A percentile compares a stretch with the other conserved stretches of the same genome.
Evolutionary conservation across 1,140 invertebrate genomes (phyloP).

Genomic region (Drosophila pruinosa): DNA sequence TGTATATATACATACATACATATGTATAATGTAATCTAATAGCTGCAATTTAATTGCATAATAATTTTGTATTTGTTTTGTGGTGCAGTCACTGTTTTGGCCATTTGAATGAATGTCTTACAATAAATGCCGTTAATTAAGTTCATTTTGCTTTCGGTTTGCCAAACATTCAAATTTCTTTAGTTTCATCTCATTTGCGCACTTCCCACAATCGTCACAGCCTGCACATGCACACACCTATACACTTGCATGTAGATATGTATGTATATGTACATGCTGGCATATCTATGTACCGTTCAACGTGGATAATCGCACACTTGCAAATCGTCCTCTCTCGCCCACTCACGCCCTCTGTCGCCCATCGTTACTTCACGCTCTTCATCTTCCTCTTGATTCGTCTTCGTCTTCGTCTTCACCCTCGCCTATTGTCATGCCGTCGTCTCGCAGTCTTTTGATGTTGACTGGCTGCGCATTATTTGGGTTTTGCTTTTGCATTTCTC

Average conservation of each 20-base stretch:
- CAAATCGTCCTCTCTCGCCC: neutral
- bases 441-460: conserved; percentile 37
- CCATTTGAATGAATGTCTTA: neutral
- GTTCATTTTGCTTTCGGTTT: conserved; percentile 21
- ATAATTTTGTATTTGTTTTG: too few species aligned
- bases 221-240: neutral
- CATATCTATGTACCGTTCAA: neutral
- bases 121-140: conserved; percentile 10
- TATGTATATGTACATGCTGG: neutral
- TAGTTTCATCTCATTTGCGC: conserved; percentile 15
- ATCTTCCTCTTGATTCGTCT: neutral
- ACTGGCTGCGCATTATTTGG: conserved; percentile 32
- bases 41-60: too few species aligned
- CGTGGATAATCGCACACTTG: conserved; percentile 10
- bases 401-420: neutral
- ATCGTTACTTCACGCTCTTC: neutral
- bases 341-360: neutral
- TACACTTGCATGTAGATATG: neutral
- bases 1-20: conserved; percentile 1
- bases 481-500: conserved; percentile 5
- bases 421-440: conserved; percentile 18
- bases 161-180: conserved; percentile 13
- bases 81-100: neutral
- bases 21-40: too few species aligned
- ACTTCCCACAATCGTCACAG: conserved; percentile 24